Percentiles rank a stretch among this genome's conserved stretches.
Conservation (phyloP, 1,140 invertebrate species). For the Sitobion miscanthi region DNA sequence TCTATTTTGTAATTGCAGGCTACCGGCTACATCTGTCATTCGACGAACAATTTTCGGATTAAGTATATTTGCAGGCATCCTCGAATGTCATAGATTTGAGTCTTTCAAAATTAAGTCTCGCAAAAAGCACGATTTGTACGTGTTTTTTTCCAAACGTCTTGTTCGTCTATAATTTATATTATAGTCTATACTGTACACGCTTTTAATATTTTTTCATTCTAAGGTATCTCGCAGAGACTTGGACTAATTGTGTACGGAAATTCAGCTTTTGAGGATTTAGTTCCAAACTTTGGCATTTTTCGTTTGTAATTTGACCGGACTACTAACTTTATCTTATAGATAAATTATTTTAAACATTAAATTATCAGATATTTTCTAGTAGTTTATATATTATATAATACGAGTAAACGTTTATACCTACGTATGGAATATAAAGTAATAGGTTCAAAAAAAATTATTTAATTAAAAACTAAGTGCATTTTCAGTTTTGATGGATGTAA, state of each 20-base stretch:
- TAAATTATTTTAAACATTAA: background rate
- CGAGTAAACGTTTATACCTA: too few species aligned
- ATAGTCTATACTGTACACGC: too few species aligned
- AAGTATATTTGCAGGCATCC: background rate
- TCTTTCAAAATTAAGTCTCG: too few species aligned
- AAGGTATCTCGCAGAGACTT: too few species aligned
- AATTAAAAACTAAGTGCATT: background rate
- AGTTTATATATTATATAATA: background rate
- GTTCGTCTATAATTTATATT: background rate
- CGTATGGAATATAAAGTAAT: background rate
- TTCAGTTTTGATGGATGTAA: background rate
- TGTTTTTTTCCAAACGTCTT: background rate
- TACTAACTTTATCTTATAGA: background rate
- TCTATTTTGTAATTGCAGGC: background rate
- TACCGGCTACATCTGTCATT: background rate
- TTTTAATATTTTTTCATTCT: too few species aligned
- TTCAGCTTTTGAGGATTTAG: background rate
- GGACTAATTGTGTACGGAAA: background rate
- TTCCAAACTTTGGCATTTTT: background rate
- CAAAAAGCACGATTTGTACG: background rate
- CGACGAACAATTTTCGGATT: background rate
- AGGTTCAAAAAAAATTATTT: background rate
- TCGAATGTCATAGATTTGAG: too few species aligned
- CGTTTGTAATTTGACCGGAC: background rate
- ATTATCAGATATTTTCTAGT: background rate